Evolutionary conservation across 2,888 invertebrate genomes (phyloP), one percentile per base, ranked within the genome.

Genomic region (Drosophila phalerata): DNA sequence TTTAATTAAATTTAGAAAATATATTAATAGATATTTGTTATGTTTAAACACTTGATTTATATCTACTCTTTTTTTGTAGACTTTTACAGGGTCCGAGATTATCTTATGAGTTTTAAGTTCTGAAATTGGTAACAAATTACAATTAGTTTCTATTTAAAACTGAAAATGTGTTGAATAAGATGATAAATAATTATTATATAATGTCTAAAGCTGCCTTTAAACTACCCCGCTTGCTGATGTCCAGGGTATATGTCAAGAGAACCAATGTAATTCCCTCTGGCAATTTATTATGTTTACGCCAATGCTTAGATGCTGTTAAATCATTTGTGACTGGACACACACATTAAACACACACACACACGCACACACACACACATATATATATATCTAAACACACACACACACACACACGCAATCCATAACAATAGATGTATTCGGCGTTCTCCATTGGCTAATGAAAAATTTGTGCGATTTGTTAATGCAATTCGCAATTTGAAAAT

Each of bases 401-500:
- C 11, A 32, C 30, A 17, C 10, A 11, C 25, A 22, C 11, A 38
- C 3, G 11, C 17, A 32, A 9, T n/a, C 15, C 28, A 43, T n/a
- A 47, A 17, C 10, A n/a, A 32, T 30, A 22, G n/a, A 55, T 34
- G 6, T 34, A 15, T 9, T 6, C 2, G 22, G 1, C n/a, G 22
- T 37, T 62, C n/a, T 32, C 34, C 9, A 62, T 62, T 71, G 68
- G 60, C 45, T n/a, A 65, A 47, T 17, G 32, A 48, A 43, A 69
- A 64, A 58, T 22, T 43, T 13, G 55, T 67, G 67, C 45, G 52
- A 67, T 68, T 69, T 56, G 57, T 58, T 62, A 58, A 67, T 67
- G 67, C 34, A 45, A 49, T 38, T 62, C 38, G 42, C 32, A 55
- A 52, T 37, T 40, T 63, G 34, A 34, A 49, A 55, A 32, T 55